Base-by-base conservation (phyloP, 1,140 invertebrate genomes). In the Chrysopa pallens region DNA sequence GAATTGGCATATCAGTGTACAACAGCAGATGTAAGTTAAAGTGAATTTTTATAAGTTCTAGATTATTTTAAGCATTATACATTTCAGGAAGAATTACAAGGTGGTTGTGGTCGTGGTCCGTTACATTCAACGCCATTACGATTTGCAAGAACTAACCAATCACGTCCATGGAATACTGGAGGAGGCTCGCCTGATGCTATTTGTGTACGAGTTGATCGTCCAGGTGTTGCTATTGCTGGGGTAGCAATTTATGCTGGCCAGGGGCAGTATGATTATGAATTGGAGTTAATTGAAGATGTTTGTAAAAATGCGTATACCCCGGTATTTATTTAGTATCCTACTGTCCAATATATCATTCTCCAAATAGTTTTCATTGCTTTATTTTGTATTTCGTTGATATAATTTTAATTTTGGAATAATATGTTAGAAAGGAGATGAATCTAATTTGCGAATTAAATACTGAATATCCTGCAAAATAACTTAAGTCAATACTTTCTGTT, bases 171-270 rank as follows among this genome's bases (percentile, higher is more conserved):
- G 94, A 95, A 96, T 54, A 94, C 91, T 2, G 91, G 91, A 4
- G 93, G 91, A 61, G 93, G 92, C 29, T 91, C 88, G 15, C 88
- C 92, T 0, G 94, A 98, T 67, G 92, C 92, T 5, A 90, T 98
- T 52, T 88, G 87, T 50, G 95, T 98, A 55, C 78, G 79, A 12
- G 92, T 97, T 6, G 92, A 98, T 63, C 69, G 80, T 29, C 66
- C 81, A 1, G 93, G 91, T 1, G 81, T 97, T 40, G 74, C 84
- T 27, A 76, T 98, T 29, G 80, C 84, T 31, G 93, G 94, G 2
- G 80, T 84, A 38, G 80, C 78, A 46, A 77, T 97, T 36, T 98
- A 91, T 62, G 85, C 85, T 8, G 90, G 91, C 6, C 69, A 76
- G 11, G 85, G 85, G 6, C 75, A 74, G 48, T 89, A 87, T 56